Conservation (phyloP, 2,888 invertebrate genomes). For the Volucella inflata region DNA sequence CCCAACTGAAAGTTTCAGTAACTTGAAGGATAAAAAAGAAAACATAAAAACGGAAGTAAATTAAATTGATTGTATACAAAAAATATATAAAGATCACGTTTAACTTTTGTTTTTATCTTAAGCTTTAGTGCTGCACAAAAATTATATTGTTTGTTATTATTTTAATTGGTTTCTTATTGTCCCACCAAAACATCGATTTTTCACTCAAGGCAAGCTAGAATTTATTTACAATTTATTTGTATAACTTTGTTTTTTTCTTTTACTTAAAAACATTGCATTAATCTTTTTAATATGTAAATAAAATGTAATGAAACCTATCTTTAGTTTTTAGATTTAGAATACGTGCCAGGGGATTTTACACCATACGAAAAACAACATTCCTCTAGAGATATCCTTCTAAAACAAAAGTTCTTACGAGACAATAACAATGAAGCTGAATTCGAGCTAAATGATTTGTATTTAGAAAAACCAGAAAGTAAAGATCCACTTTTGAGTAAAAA, state of each 20-base stretch:
- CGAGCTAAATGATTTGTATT: slow-evolving; percentile 80
- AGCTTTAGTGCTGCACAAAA: too few relatives aligned
- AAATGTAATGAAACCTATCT: slow-evolving; percentile 18
- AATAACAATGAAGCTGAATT: slow-evolving; percentile 78
- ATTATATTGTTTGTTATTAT: too few relatives aligned
- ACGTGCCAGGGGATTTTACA: slow-evolving; percentile 85
- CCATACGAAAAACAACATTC: slow-evolving; percentile 82
- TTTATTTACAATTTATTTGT: too few relatives aligned
- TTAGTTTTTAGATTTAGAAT: slow-evolving; percentile 81
- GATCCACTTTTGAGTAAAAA: slow-evolving; percentile 11
- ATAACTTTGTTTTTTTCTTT: too few relatives aligned
- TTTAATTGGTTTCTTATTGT: too few relatives aligned
- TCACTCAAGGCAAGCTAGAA: too few relatives aligned
- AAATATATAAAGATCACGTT: too few relatives aligned
- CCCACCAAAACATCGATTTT: too few relatives aligned
- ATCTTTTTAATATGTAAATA: slow-evolving; percentile 39
- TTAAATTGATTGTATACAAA: too few relatives aligned
- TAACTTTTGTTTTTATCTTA: too few relatives aligned
- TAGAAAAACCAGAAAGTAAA: slow-evolving; percentile 78
- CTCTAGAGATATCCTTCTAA: slow-evolving; percentile 81
- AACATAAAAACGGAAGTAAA: neutral
- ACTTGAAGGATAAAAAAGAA: neutral
- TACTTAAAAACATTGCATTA: too few relatives aligned
- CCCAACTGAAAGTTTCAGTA: slow-evolving; percentile 36
- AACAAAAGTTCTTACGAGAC: slow-evolving; percentile 78